These are phyloP conservation scores for Pachyramphus minor DNA, from an alignment of 2,113 vertebrate species.

Conservation along the genomic window DNA sequence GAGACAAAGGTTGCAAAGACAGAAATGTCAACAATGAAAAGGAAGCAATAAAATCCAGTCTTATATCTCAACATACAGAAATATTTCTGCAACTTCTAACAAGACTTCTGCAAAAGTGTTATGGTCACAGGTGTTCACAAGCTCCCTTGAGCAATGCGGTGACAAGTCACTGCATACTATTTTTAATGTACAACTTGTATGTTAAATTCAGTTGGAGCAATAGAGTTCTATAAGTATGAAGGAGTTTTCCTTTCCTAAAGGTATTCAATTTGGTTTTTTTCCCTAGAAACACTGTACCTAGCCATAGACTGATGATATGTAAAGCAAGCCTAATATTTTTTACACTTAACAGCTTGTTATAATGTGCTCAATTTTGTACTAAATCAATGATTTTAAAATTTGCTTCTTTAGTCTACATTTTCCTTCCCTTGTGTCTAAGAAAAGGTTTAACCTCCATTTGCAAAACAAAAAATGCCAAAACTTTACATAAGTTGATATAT, in stretches of 20 bases:
- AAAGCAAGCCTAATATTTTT: neutral
- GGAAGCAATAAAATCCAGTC: neutral
- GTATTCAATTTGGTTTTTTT: neutral
- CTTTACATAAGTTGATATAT: neutral
- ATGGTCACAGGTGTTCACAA: neutral
- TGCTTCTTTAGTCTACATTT: neutral
- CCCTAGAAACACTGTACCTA: neutral
- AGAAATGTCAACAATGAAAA: neutral
- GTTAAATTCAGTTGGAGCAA: neutral
- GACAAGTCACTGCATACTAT: neutral
- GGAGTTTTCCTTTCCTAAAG: neutral
- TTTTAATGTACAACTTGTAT: neutral
- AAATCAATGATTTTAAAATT: neutral
- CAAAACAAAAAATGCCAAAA: neutral
- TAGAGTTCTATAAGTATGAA: neutral
- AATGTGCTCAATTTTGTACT: neutral
- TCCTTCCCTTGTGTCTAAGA: neutral
- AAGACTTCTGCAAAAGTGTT: neutral
- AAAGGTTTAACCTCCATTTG: neutral
- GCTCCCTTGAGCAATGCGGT: neutral
- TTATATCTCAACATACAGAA: neutral
- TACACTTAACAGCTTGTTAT: neutral
- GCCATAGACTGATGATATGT: neutral
- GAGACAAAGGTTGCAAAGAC: neutral
- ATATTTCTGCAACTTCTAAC: neutral